Conservation (phyloP, 2,113 vertebrate genomes). For the Alces alces region DNA sequence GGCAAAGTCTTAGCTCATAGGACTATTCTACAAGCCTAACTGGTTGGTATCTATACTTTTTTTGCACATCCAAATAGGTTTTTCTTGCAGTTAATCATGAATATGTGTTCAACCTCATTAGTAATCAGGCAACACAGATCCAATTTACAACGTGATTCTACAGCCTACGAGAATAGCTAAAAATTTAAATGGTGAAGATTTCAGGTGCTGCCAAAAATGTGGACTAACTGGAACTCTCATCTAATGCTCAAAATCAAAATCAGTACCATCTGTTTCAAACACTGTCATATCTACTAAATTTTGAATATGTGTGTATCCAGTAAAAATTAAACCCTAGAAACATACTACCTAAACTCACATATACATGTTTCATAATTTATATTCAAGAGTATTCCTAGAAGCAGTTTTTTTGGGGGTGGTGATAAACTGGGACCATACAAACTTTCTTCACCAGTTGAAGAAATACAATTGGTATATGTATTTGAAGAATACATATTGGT, state of each 20-base stretch:
- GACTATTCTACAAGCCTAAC: background rate
- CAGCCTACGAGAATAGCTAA: background rate
- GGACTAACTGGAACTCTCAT: background rate
- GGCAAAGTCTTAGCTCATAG: background rate
- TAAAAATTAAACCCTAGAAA: background rate
- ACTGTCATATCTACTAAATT: background rate
- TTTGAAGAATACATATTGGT: too few relatives aligned
- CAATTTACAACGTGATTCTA: background rate
- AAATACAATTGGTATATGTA: background rate
- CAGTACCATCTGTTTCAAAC: background rate
- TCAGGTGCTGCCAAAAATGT: background rate
- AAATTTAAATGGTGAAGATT: background rate
- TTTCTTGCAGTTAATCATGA: background rate
- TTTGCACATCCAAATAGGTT: background rate
- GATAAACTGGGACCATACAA: background rate
- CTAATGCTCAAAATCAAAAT: background rate
- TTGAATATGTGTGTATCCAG: background rate
- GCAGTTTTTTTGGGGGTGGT: background rate
- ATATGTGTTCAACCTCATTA: background rate
- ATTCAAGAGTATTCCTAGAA: background rate
- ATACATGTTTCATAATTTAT: background rate
- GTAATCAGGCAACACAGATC: background rate
- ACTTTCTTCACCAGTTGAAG: background rate
- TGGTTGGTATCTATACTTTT: background rate
- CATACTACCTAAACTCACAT: background rate